Conservation (phyloP, 2,113 vertebrate genomes). For the Otus sunia region DNA sequence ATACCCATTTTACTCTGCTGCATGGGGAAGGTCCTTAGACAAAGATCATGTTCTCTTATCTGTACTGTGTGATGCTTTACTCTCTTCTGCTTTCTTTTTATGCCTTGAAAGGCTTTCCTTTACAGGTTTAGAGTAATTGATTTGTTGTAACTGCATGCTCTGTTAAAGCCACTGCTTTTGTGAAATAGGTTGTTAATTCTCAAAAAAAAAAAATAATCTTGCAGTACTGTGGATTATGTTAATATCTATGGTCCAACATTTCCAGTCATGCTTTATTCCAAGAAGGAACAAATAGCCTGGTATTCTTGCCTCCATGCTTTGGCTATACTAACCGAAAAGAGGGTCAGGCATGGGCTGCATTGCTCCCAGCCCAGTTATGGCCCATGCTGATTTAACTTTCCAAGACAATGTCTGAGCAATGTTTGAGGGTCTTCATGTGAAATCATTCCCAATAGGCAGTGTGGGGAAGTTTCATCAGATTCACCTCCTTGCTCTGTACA, state of each 20-base stretch:
- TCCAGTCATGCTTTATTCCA: neutral
- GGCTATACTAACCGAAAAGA: neutral
- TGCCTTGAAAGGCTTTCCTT: neutral
- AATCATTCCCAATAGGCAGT: neutral
- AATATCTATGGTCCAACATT: neutral
- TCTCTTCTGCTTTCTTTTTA: neutral
- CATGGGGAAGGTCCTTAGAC: neutral
- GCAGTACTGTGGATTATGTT: neutral
- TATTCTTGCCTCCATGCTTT: neutral
- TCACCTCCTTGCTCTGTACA: neutral
- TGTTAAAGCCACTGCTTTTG: neutral
- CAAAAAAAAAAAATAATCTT: neutral
- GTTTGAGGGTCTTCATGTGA: neutral
- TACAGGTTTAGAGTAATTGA: constrained; percentile 19
- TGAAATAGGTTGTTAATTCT: neutral
- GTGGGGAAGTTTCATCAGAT: neutral
- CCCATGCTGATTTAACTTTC: neutral
- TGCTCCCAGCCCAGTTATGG: neutral
- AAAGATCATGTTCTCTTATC: constrained; percentile 12
- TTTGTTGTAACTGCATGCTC: neutral
- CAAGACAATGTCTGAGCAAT: neutral
- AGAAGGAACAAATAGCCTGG: neutral
- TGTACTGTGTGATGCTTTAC: neutral
- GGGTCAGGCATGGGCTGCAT: neutral
- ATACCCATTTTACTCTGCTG: neutral